Conservation (phyloP, 2,797 vertebrate genomes). For the Halcyon smyrnensis region DNA sequence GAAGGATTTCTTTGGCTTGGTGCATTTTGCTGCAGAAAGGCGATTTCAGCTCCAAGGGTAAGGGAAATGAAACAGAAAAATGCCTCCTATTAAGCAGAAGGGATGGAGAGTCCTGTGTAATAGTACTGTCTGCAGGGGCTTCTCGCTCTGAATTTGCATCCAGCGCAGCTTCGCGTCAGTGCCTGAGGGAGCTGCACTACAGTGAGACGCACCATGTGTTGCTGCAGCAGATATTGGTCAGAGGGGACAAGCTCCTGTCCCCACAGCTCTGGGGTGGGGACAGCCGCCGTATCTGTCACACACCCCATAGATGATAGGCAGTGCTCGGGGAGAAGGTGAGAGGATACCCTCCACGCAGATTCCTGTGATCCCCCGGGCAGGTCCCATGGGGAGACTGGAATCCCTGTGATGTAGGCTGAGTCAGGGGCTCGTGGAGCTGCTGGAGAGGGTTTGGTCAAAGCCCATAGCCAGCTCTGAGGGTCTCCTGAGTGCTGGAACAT, state of each 20-base stretch:
- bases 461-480: background rate
- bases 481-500: background rate
- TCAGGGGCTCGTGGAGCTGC: background rate
- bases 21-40: slow-evolving; percentile 63
- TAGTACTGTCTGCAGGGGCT: slow-evolving; percentile 44
- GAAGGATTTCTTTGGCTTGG: slow-evolving; percentile 36
- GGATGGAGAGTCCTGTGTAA: background rate
- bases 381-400: background rate
- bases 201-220: rapidly evolving
- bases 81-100: slow-evolving; percentile 64
- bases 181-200: background rate
- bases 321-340: rapidly evolving
- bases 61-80: slow-evolving; percentile 76
- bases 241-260: background rate
- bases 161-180: background rate
- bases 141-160: background rate
- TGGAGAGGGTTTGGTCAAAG: background rate
- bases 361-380: background rate
- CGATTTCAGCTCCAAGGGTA: slow-evolving; percentile 56
- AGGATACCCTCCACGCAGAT: rapidly evolving
- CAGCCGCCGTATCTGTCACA: rapidly evolving
- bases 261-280: background rate
- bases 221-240: background rate
- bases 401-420: background rate
- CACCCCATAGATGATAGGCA: rapidly evolving